Evolutionary conservation across 2,888 invertebrate species (phyloP), one percentile per base, ranked within the genome.

Genomic region (Vannuccia rotundouncinata): DNA sequence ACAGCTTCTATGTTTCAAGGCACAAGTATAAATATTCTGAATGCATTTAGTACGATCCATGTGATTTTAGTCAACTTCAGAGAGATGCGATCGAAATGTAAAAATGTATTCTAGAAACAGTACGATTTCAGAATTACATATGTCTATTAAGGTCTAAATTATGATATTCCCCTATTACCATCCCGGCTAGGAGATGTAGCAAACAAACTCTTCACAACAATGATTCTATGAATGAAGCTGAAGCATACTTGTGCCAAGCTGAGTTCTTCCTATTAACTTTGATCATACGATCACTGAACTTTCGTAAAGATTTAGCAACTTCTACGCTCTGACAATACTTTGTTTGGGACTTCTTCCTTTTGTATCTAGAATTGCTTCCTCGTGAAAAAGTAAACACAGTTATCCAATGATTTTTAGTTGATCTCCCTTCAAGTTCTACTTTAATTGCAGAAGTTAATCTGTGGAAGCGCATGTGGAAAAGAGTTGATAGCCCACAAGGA

Each of bases 91-190:
- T n/a, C n/a, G n/a, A n/a, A n/a, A n/a, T n/a, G n/a, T n/a, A n/a
- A n/a, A n/a, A n/a, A n/a, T n/a, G n/a, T n/a, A n/a, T n/a, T 59
- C 28, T 73, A 78, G 79, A 27, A 78, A 28, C 29, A 75, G 74
- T 74, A 22, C 74, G 31, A 29, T 79, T 29, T 27, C 22, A 59
- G 22, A 66, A 13, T 66, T 66, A n/a, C n/a, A n/a, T n/a, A 66
- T 66, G 66, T 22, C 66, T 66, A 66, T 66, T n/a, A n/a, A n/a
- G n/a, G 10, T 66, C 25, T 22, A 66, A 66, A 66, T 66, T 66
- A 66, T 2, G 2, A n/a, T 17, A 66, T 66, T 66, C 5, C 25
- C 10, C 66, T 66, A 66, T 66, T 22, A 66, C 5, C 66, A 66
- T 66, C 66, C 25, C n/a, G n/a, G n/a, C 17, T 66, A 66, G 66